Conservation (phyloP, 2,888 invertebrate genomes). For the Chrysopilus asiliformis region DNA sequence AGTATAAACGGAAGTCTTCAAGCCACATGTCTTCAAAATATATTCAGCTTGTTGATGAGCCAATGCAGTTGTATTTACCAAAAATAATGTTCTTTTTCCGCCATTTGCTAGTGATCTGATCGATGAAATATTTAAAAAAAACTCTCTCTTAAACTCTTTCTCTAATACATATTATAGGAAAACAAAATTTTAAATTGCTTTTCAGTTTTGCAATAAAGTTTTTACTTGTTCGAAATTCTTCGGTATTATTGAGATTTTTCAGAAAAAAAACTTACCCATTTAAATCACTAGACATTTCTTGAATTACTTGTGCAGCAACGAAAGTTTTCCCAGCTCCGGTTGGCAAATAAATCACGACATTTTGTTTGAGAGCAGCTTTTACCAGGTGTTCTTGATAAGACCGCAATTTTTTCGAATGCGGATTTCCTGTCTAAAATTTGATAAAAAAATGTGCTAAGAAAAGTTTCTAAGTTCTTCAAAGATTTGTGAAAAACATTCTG, state of each 20-base stretch:
- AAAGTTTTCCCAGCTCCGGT: slow-evolving; percentile 92
- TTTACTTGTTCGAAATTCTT: no score
- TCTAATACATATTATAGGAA: no score
- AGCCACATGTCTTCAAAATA: slow-evolving; percentile 46
- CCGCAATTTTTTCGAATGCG: no score
- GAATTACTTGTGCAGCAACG: slow-evolving; percentile 55
- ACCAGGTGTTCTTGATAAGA: slow-evolving; percentile 29
- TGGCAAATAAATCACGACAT: slow-evolving; percentile 85
- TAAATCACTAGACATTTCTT: slow-evolving; percentile 34
- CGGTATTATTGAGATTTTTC: no score
- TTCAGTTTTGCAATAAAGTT: no score
- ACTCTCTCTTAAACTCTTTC: no score
- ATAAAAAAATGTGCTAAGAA: no score
- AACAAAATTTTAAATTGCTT: no score
- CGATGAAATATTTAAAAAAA: no score
- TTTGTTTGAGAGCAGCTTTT: slow-evolving; percentile 40
- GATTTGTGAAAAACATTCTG: no score
- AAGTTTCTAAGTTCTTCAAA: no score
- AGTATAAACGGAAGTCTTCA: slow-evolving; percentile 51
- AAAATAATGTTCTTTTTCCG: slow-evolving; percentile 63
- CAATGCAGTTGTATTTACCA: slow-evolving; percentile 70
- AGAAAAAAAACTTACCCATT: slow-evolving; percentile 30
- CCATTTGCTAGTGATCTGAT: slow-evolving; percentile 42
- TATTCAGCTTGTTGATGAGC: slow-evolving; percentile 64
- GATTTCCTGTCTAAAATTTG: no score